Conservation (phyloP, 2,797 vertebrate genomes). For the Sebastes hopkinsi region DNA sequence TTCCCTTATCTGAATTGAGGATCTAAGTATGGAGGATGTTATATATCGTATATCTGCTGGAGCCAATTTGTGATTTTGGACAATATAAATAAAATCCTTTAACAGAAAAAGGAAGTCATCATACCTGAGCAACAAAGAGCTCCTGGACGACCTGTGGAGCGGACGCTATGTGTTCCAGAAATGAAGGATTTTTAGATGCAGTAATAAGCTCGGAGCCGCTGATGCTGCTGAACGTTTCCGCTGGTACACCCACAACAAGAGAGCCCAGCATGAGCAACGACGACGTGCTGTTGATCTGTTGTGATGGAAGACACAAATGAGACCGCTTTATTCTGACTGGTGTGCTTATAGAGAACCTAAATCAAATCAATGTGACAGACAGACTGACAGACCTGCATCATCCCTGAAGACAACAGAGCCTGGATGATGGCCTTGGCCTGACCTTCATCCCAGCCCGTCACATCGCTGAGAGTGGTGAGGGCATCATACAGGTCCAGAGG, state of each 20-base stretch:
- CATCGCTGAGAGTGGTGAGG: conserved; percentile 44
- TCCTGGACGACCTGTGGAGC: conserved; percentile 58
- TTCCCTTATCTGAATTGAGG: not conserved
- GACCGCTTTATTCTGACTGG: not conserved
- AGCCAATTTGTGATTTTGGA: no score
- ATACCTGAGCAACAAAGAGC: conserved; percentile 73
- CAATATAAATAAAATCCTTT: not conserved
- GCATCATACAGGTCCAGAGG: conserved; percentile 18
- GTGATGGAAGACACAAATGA: not conserved
- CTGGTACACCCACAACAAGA: conserved; percentile 71
- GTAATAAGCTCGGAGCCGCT: conserved; percentile 28
- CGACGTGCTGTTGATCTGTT: conserved; percentile 48
- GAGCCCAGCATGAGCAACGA: conserved; percentile 65
- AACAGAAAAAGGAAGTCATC: not conserved
- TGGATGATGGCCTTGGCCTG: conserved; percentile 72
- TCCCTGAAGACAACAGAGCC: conserved; percentile 44
- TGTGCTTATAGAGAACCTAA: not conserved
- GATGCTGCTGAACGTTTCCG: conserved; percentile 22
- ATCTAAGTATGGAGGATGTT: not conserved
- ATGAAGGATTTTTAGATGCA: conserved; percentile 21
- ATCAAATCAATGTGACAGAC: not conserved
- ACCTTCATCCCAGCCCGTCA: conserved; percentile 69
- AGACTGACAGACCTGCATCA: conserved; percentile 42
- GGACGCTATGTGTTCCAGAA: conserved; percentile 46
- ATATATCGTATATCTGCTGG: not conserved